Conservation (phyloP, 2,113 vertebrate species). For the Talpa occidentalis region DNA sequence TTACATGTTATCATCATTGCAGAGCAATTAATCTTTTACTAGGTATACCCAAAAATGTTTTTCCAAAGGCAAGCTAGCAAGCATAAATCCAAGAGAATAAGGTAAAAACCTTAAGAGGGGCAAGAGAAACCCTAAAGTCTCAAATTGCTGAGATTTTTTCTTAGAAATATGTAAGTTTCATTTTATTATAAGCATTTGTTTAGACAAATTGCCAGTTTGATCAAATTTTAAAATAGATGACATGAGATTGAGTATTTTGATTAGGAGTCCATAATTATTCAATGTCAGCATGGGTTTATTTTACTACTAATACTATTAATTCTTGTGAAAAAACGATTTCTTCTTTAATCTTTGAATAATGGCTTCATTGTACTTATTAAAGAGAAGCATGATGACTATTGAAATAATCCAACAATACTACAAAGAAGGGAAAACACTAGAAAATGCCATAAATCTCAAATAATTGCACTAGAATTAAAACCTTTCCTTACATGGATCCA, state of each 20-base stretch:
- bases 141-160: not conserved
- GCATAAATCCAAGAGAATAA: not conserved
- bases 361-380: not conserved
- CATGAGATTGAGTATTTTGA: not conserved
- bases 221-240: slow-evolving; percentile 4
- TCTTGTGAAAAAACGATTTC: not conserved
- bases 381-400: slow-evolving; percentile 6
- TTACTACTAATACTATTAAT: not conserved
- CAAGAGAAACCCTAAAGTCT: not conserved
- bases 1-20: not conserved
- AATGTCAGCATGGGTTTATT: not conserved
- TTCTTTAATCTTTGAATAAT: slow-evolving; percentile 19
- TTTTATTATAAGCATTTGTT: not conserved
- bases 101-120: not conserved
- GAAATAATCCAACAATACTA: not conserved
- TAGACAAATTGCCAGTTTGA: not conserved
- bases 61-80: not conserved
- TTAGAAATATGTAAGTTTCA: not conserved
- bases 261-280: not conserved
- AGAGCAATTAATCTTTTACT: not conserved
- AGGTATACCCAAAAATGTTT: too few species aligned
- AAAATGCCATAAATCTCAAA: not conserved
- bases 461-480: not conserved
- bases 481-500: not conserved
- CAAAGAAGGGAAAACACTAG: not conserved